phyloP scores from a whole-genome alignment of 2,113 vertebrate species.

The Toxotes chatareus region DNA sequence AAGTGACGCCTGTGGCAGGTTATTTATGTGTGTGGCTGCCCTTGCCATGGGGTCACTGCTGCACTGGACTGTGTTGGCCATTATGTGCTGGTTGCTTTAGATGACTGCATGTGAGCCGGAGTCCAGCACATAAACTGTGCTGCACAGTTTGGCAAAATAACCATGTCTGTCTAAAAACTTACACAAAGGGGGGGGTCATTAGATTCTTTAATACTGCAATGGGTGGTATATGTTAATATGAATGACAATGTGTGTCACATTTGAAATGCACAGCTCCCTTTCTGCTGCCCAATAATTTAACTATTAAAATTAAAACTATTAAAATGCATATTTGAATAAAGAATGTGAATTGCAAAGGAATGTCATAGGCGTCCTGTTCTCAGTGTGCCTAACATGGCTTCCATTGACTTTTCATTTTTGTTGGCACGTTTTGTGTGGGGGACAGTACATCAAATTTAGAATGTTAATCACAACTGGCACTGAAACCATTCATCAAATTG shows the following conservation, averaged over 20 bases:
- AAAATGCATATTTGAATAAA: conserved; percentile 5
- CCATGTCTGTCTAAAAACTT: background rate
- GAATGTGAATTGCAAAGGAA: background rate
- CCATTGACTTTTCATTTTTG: background rate
- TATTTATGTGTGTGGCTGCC: conserved; percentile 67
- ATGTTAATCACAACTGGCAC: conserved; percentile 48
- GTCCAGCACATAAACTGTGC: background rate
- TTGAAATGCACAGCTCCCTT: background rate
- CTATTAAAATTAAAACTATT: no score
- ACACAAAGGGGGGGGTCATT: background rate
- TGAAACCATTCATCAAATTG: conserved; percentile 56
- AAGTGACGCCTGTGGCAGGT: conserved; percentile 74
- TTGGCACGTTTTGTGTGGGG: conserved; percentile 13
- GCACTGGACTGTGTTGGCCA: conserved; percentile 40
- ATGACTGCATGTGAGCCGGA: conserved; percentile 29
- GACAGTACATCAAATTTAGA: conserved; percentile 50
- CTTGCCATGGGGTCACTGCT: conserved; percentile 70
- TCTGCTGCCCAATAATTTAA: background rate
- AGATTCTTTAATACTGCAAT: no score
- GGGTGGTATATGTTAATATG: background rate
- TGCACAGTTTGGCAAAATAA: background rate
- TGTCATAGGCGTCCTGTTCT: background rate
- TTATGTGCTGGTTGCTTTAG: conserved; percentile 41
- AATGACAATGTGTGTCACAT: conserved; percentile 7
- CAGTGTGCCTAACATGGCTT: background rate